Base-by-base conservation (phyloP, 1,140 invertebrate genomes). In the Nilaparvata lugens region DNA sequence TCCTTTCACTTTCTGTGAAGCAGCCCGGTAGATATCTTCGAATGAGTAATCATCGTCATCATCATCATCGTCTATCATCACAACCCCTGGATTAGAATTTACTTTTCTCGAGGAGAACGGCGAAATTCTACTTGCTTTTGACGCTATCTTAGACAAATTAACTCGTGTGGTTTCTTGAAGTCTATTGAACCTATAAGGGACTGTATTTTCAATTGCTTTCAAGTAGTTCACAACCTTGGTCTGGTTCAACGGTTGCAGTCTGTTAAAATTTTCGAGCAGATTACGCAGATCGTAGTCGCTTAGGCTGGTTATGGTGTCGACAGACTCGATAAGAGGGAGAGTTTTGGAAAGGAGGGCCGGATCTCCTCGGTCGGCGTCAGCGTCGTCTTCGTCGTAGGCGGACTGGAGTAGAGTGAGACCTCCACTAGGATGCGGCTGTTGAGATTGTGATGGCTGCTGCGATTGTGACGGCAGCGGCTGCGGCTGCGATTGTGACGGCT, bases 21-120 rank as follows among this genome's bases (percentile, higher is more conserved):
- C 82, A 2, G 81, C 80, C 69, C 83, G 81, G 53, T 83, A 82
- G 51, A 86, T 78, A 66, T 86, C 84, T 59, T 85, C 84, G 62
- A 80, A 84, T 7, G 77, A 78, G 65, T 86, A 87, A 70, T 86
- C 83, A 63, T 85, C 83, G 59, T 83, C 81, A 35, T 83, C 81
- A 35, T 84, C 82, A 11, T 82, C 79, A 38, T 71, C 71, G 5
- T 64, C 64, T 48, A 35, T 55, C 21, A 55, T 38, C 21, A 35
- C 31, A 31, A 24, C 45, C 55, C 24, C 7, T 5, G 75, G 74
- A 71, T 77, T 79, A 3, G 71, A 70, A 58, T 68, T 74, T 0
- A 69, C 68, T 56, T 75, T 73, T 1, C 75, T 65, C 4, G 64
- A 67, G 0, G 75, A 74, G 58, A 77, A 78, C 2, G 76, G 75